phyloP scores from a whole-genome alignment of 2,113 vertebrate genomes.

The Macquaria ambigua region DNA sequence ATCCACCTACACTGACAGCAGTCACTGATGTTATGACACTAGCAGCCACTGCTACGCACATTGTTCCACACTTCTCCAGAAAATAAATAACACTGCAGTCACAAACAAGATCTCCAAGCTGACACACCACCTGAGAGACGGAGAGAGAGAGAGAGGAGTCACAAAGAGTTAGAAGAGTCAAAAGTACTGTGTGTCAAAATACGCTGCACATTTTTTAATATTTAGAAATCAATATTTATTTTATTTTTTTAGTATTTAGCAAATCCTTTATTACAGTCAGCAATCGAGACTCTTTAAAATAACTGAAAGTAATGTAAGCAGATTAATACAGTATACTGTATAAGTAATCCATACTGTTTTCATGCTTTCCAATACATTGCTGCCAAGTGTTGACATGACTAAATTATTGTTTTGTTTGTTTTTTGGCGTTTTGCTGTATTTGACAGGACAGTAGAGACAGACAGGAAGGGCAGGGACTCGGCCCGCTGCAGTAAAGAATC shows the following conservation, averaged over 20 bases:
- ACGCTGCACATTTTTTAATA: neutral
- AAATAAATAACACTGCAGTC: slow-evolving; percentile 86
- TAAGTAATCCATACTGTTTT: neutral
- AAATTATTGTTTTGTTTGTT: no score
- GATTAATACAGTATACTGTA: no score
- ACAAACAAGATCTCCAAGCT: slow-evolving; percentile 81
- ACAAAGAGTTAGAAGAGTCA: neutral
- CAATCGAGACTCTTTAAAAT: neutral
- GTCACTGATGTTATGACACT: slow-evolving; percentile 64
- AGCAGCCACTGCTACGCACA: slow-evolving; percentile 57
- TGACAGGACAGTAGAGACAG: no score
- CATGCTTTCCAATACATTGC: neutral
- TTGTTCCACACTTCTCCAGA: slow-evolving; percentile 82
- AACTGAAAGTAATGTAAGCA: neutral
- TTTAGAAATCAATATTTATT: neutral
- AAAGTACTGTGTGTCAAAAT: neutral
- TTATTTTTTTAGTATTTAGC: neutral
- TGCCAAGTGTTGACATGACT: neutral
- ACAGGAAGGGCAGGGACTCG: no score
- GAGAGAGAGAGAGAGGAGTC: slow-evolving; percentile 17
- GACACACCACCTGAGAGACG: slow-evolving; percentile 85
- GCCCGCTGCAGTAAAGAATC: no score
- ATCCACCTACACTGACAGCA: slow-evolving; percentile 59
- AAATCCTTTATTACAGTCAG: neutral
- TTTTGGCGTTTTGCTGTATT: no score